Percentiles rank a stretch among this genome's conserved stretches.
phyloP scores from a whole-genome alignment of 2,888 invertebrate genomes.

The Luffia ferchaultella region DNA sequence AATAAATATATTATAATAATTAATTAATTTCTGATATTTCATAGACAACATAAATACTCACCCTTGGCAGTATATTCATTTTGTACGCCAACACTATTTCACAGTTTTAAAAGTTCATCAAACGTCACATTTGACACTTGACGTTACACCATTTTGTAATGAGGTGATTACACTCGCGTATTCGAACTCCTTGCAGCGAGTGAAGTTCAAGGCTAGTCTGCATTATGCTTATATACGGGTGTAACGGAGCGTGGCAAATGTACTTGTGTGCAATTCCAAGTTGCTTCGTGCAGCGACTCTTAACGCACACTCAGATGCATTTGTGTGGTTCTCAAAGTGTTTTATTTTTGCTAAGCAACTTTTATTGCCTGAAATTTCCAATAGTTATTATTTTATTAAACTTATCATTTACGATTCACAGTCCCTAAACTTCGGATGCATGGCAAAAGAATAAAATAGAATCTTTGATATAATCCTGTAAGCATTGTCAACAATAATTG shows the following conservation, averaged over 20 bases:
- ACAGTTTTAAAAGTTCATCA: neutral
- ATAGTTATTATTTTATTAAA: too few species aligned
- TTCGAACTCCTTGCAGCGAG: constrained; percentile 21
- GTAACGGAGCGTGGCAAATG: constrained; percentile 44
- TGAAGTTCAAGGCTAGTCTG: constrained; percentile 62
- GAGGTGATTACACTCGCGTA: neutral
- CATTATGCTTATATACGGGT: constrained; percentile 53
- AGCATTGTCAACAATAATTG: too few species aligned
- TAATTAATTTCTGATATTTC: too few species aligned
- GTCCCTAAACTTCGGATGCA: too few species aligned
- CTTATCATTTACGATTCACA: too few species aligned
- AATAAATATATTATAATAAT: too few species aligned
- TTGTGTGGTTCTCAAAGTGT: constrained; percentile 26
- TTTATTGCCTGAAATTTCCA: too few species aligned
- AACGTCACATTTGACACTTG: neutral
- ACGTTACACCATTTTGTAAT: neutral
- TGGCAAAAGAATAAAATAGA: too few species aligned
- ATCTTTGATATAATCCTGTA: too few species aligned
- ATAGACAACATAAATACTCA: neutral
- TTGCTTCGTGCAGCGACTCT: neutral
- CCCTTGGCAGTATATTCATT: neutral
- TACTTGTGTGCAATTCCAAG: constrained; percentile 23
- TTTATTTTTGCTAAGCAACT: constrained; percentile 2
- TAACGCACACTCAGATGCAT: constrained; percentile 27
- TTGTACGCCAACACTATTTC: neutral